A percentile compares a stretch with the other conserved stretches of the same genome.
phyloP scores from a whole-genome alignment of 2,888 invertebrate species.

The Asteroscopus sphinx region DNA sequence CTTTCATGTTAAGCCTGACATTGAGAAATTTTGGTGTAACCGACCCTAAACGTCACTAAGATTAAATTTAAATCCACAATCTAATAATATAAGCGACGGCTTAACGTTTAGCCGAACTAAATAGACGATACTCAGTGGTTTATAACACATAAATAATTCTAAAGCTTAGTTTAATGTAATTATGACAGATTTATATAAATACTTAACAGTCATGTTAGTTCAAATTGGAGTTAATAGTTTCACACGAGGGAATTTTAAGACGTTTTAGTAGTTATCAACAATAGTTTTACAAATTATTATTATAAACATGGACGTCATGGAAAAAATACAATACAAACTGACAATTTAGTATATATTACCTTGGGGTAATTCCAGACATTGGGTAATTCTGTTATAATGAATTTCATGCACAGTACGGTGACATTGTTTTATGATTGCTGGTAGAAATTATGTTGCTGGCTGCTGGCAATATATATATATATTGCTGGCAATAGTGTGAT shows the following conservation, averaged over 20 bases:
- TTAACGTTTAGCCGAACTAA: slow-evolving; percentile 36
- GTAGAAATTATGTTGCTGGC: no score
- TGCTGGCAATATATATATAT: no score
- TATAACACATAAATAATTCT: slow-evolving; percentile 36
- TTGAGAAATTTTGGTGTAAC: slow-evolving; percentile 47
- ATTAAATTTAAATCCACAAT: slow-evolving; percentile 50
- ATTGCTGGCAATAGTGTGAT: no score
- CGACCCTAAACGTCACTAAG: slow-evolving; percentile 46
- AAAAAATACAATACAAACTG: no score
- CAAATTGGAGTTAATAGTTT: slow-evolving; percentile 21
- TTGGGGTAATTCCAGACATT: no score
- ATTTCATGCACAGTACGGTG: no score
- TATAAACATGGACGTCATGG: not conserved
- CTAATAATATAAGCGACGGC: slow-evolving; percentile 49
- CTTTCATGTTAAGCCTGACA: no score
- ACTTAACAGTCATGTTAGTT: slow-evolving; percentile 7
- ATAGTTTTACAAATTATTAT: not conserved
- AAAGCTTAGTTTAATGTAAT: slow-evolving; percentile 24
- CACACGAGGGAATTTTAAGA: not conserved
- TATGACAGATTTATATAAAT: slow-evolving; percentile 19
- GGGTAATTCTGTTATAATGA: no score
- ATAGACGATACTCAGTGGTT: slow-evolving; percentile 37
- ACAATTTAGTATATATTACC: no score
- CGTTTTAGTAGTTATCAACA: not conserved
- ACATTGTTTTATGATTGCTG: no score